Evolutionary conservation across 2,113 vertebrate genomes (phyloP).

Genomic region (Elaphurus davidianus): DNA sequence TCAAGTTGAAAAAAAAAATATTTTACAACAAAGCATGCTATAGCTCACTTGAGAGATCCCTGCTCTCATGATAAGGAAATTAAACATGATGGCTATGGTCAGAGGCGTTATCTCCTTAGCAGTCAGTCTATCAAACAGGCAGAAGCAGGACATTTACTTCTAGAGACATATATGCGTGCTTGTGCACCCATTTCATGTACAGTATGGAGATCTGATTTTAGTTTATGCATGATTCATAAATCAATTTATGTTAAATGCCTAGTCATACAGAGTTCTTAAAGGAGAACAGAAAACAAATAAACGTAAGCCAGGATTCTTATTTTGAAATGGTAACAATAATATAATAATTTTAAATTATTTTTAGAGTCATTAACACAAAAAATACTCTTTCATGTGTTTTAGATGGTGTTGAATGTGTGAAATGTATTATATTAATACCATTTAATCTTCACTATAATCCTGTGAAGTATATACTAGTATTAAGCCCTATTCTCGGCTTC

Average conservation of each 20-base stretch:
- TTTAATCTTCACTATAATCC: background rate
- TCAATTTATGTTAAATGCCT: background rate
- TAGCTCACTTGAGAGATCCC: background rate
- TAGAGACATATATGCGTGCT: fast-evolving
- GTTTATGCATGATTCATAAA: background rate
- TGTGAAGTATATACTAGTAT: background rate
- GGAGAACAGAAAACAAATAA: background rate
- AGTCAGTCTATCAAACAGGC: background rate
- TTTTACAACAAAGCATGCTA: background rate
- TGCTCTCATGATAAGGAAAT: background rate
- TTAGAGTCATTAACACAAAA: background rate
- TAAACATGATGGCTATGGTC: background rate
- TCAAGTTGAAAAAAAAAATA: background rate
- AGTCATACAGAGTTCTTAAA: background rate
- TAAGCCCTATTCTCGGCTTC: background rate
- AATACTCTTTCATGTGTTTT: background rate
- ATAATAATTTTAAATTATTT: background rate
- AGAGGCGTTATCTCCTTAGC: background rate
- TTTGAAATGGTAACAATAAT: background rate
- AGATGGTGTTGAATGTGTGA: background rate
- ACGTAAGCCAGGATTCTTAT: background rate
- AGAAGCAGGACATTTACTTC: background rate
- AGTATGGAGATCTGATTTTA: background rate
- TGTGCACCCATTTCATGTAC: background rate
- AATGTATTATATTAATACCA: background rate